Evolutionary conservation across 2,888 invertebrate genomes (phyloP), one percentile per base, ranked within the genome.

Genomic region (Sisyra nigra): DNA sequence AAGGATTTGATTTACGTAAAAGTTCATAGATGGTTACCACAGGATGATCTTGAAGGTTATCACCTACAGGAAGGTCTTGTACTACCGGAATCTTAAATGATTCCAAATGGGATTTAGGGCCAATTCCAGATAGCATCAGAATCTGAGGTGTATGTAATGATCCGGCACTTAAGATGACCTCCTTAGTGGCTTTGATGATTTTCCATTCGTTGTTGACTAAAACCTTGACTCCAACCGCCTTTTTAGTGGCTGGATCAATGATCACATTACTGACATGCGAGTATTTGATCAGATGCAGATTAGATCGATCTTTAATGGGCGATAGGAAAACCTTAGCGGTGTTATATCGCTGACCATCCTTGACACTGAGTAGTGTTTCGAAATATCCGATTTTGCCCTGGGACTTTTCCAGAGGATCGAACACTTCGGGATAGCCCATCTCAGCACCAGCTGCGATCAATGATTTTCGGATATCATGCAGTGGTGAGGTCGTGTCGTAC

Each of bases 51-150:
- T 89, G 89, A 39, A 91, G 65, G 56, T 89, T 85, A 52, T 83
- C 73, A 2, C 86, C 87, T 0, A 88, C 87, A 53, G 80, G 79
- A 1, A 85, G 59, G 58, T 87, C 76, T 2, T 77, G 73, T 7
- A 86, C 54, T 0, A 87, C 71, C 0, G 82, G 80, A 47, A 91
- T 84, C 5, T 70, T 73, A 48, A 80, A 71, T 45, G 79, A 72
- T 44, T 69, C 63, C 4, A 88, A 62, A 55, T 88, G 85, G 10
- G 83, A 80, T 3, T 70, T 71, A 0, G 86, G 87, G 0, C 88
- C 88, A 17, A 92, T 73, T 0, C 94, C 94, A 42, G 88, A 89
- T 7, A 94, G 58, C 89, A 93, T 88, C 49, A 96, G 67, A 13
- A 96, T 56, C 53, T 94, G 91, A 0, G 94, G 92, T 2, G 85